These are phyloP conservation scores for Drosophila pectinifera DNA, from an alignment of 1,140 invertebrate species.

Conservation along the genomic window DNA sequence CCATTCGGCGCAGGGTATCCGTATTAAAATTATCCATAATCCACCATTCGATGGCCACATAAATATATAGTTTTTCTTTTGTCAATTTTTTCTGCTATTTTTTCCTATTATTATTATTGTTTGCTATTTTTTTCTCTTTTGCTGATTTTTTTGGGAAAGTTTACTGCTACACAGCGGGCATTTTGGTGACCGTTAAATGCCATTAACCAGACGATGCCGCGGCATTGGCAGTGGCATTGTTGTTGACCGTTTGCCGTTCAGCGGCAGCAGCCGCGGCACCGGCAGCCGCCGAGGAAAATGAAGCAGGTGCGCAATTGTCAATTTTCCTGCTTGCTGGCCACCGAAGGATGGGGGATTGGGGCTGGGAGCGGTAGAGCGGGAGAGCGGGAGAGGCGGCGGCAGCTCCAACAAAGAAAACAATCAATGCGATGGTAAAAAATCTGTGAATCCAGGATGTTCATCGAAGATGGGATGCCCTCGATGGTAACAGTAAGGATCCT, in stretches of 20 bases:
- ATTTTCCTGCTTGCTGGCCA: conserved; percentile 66
- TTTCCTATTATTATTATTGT: conserved; percentile 33
- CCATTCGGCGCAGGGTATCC: conserved; percentile 17
- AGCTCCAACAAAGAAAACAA: conserved; percentile 68
- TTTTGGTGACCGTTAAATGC: conserved; percentile 80
- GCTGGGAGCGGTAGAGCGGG: conserved; percentile 8
- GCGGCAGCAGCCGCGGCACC: conserved; percentile 45
- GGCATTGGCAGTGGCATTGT: conserved; percentile 75
- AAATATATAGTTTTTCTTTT: conserved; percentile 49
- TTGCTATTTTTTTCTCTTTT: conserved; percentile 38
- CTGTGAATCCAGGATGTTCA: neutral
- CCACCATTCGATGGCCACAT: conserved; percentile 38
- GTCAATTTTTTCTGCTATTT: conserved; percentile 13
- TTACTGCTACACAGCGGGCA: conserved; percentile 79
- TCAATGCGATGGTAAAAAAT: conserved; percentile 55
- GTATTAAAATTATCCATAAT: conserved; percentile 47
- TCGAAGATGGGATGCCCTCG: conserved; percentile 45
- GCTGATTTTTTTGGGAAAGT: conserved; percentile 70
- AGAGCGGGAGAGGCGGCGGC: conserved; percentile 12
- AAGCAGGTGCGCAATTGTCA: conserved; percentile 82
- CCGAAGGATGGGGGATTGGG: conserved; percentile 24
- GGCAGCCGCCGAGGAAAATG: conserved; percentile 65
- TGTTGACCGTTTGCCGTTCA: conserved; percentile 52
- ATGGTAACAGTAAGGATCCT: too few species aligned
- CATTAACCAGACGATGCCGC: conserved; percentile 77